Base-by-base conservation (phyloP, 1,140 invertebrate genomes). In the Drosophila orena region DNA sequence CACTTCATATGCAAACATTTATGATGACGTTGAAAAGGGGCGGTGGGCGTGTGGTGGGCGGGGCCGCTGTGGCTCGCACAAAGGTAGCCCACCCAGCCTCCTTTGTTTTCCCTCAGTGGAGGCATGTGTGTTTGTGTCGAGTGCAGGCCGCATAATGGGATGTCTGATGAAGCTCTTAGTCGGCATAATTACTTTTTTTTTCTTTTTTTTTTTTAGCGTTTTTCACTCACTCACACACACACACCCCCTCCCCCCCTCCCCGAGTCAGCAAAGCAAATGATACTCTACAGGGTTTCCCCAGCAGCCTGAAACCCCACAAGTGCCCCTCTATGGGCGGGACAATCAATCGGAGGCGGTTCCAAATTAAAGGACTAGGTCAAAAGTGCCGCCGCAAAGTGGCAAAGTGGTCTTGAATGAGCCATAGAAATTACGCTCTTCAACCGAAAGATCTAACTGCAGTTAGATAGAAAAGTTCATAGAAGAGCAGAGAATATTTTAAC, bases 101-200 rank as follows among this genome's bases (percentile, higher is more conserved):
- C 73, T 88, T 88, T 89, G 84, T 88, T 88, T 88, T 59, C 77
- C 44, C 34, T 46, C 14, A 35, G 38, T 24, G 60, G 47, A 56
- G 66, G 59, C 38, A 52, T 77, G 66, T 75, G 77, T 85, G 77
- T 59, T 49, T 75, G 43, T 50, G 64, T 84, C 84, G 79, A 89
- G 84, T 89, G 84, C 77, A 89, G 73, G 84, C 59, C 81, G 85
- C 85, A 89, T 89, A 89, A 89, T 89, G 77, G 84, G 84, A 89
- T 89, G 84, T 89, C 84, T 89, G 84, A 89, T 89, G 84, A 89
- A 89, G 84, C 84, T 89, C 84, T 89, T 89, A 89, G 84, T 89
- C 84, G 84, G 80, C 85, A 90, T 89, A 89, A 89, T 89, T 89
- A 89, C 85, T 89, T 86, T 84, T 86, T 68, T 70, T 68, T 70